Evolutionary conservation across 2,113 vertebrate genomes (phyloP), one percentile per base, ranked within the genome.

Genomic region (Pygoscelis adeliae): DNA sequence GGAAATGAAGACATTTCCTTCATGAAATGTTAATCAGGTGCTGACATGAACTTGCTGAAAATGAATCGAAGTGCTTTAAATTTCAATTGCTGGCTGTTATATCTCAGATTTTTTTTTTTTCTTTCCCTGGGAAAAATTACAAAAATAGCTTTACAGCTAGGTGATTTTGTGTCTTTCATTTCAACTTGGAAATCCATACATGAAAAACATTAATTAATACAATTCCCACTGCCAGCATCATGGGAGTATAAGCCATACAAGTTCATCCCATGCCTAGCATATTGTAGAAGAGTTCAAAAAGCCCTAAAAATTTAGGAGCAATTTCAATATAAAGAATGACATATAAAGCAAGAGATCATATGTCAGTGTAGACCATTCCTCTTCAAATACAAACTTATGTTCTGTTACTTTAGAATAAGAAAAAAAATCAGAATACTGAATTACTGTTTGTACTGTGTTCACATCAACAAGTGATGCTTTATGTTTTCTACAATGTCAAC

Each of bases 401-500:
- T 77, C 52, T 25, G 2, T 66, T 84, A n/a, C 16, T 66, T 89
- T 46, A 87, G 50, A 89, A 62, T 61, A 71, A 58, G 25, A 30
- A 71, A 63, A 88, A 67, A 76, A 49, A 42, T 25, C 70, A 96
- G 65, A 93, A 83, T 22, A 69, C 11, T 67, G 11, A 25, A 65
- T 95, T 91, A 55, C 49, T 91, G 30, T 93, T 94, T 52, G 40
- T 42, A 80, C 56, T 76, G 36, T 59, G 53, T 65, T 65, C 69
- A 9, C 70, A 53, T 69, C 77, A 94, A 87, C 61, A 77, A 94
- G 81, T 76, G 50, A 90, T 83, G 62, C 63, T 94, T 92, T 91
- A 61, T 93, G 65, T 93, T 96, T 89, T 76, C 49, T 73, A 36
- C 84, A 96, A 6, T 77, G 87, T 83, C 89, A 95, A 93, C 87